Base-by-base conservation (phyloP, 1,140 invertebrate genomes). In the Ruditapes philippinarum region DNA sequence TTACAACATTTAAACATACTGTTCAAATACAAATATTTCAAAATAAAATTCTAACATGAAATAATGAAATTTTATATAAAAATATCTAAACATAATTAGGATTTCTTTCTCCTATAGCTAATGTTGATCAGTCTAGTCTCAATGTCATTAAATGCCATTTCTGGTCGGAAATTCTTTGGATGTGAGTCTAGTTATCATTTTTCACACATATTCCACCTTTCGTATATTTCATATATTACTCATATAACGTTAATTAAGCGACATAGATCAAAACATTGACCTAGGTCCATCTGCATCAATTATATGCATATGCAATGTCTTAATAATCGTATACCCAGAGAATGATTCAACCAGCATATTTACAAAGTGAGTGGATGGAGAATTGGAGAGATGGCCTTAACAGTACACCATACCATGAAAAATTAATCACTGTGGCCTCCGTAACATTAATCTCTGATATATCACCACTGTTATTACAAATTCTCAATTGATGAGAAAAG, bases 101-200 rank as follows among this genome's bases (percentile, higher is more conserved):
- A 36, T 60, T 78, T 54, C 40, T 78, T 28, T 51, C 28, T 78
- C 49, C 45, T 25, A 45, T 25, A 51, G 17, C 49, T 78, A 45
- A 45, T 54, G 28, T 51, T 19, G 22, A 40, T 38, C 9, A 14
- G n/a, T 51, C 25, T 62, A 25, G 2, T 49, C 74, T 40, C 57
- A 81, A n/a, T n/a, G n/a, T n/a, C n/a, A 62, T 81, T 62, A 81
- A 81, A 81, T 81, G 79, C 79, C 79, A 81, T 81, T 81, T 81
- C 79, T 81, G 19, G 40, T 40, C 22, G 36, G 36, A 60, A 81
- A 62, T 81, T 60, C 54, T 62, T 81, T 33, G 51, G 51, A 22
- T 36, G 65, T 81, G 79, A 81, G 19, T 28, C 60, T 65, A 28
- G 4, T 14, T 14, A 36, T 28, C 1, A 9, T 70, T 70, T 33